Conservation (phyloP, 2,888 invertebrate genomes). For the Chymomyza procnemis region DNA sequence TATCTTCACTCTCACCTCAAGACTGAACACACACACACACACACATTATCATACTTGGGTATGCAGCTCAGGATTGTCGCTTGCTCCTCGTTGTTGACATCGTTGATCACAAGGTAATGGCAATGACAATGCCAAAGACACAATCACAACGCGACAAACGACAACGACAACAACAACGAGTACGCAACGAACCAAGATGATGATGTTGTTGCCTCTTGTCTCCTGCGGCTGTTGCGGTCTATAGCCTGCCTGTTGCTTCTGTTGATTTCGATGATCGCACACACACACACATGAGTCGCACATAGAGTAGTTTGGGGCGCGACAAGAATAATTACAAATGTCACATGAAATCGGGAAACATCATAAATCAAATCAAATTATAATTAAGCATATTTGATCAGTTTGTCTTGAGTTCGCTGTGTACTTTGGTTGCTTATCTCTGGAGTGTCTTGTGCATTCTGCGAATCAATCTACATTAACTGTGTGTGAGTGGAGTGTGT, state of each 20-base stretch:
- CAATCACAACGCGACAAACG: neutral
- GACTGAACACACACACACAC: no score
- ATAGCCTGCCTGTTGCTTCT: conserved; percentile 16
- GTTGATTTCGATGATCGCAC: conserved; percentile 59
- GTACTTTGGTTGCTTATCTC: conserved; percentile 40
- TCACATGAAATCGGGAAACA: conserved; percentile 74
- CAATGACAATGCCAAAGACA: conserved; percentile 23
- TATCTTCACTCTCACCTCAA: conserved; percentile 9
- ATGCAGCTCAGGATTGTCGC: conserved; percentile 72
- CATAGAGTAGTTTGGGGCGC: conserved; percentile 61
- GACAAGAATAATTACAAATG: conserved; percentile 78
- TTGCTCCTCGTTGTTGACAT: conserved; percentile 67
- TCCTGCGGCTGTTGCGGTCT: conserved; percentile 30
- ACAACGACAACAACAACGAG: neutral
- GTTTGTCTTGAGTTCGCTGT: conserved; percentile 38
- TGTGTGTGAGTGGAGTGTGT: neutral
- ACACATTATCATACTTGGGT: conserved; percentile 54
- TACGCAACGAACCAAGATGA: conserved; percentile 26
- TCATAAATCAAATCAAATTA: conserved; percentile 77
- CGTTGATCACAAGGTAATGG: conserved; percentile 59
- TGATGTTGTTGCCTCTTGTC: conserved; percentile 33
- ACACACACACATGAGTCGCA: neutral
- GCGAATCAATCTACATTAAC: conserved; percentile 11
- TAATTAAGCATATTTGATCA: conserved; percentile 73
- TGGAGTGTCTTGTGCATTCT: conserved; percentile 14